Base-by-base conservation (phyloP, 2,888 invertebrate genomes). In the Oscheius sp. region DNA sequence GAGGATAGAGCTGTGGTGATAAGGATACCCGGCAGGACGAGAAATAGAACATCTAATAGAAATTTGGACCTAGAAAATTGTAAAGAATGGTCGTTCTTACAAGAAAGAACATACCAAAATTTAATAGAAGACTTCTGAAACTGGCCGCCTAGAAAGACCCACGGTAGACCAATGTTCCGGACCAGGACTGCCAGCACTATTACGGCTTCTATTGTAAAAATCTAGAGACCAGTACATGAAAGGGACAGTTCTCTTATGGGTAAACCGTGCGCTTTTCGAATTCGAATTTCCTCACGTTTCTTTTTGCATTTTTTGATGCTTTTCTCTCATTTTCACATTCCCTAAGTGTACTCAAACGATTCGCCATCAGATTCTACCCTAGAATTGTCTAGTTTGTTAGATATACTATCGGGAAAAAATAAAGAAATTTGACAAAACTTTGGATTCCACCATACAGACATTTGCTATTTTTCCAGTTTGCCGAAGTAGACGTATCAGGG, bases 1-100 rank as follows among this genome's bases (percentile, higher is more conserved):
- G 80, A 74, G 1, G 81, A 68, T 29, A 81, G 76, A 5, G 81
- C 35, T 0, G 85, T 85, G 55, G 80, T 63, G 1, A 76, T 32
- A 1, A 84, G 59, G 5, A 86, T 62, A 2, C 77, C 73, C 1
- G 87, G 85, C 13, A 82, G n/a, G 13, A 85, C 78, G 33, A 83
- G 59, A 11, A 86, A 73, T 4, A 75, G n/a, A 58, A 80, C 79
- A 70, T 87, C 87, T n/a, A 82, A 59, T 9, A 79, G 37, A 53
- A 85, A 83, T 75, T 86, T 86, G 37, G 76, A 74, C 81, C 87
- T 87, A 66, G 77, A 87, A 72, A 50, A 60, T 9, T 2, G 32
- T 11, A 48, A 11, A 2, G 21, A 59, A 66, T 60, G 29, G 48
- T 37, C 21, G 21, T 21, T 21, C 21, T 21, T 21, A 21, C 21